Conservation (phyloP, 2,113 vertebrate species). For the Numida meleagris region DNA sequence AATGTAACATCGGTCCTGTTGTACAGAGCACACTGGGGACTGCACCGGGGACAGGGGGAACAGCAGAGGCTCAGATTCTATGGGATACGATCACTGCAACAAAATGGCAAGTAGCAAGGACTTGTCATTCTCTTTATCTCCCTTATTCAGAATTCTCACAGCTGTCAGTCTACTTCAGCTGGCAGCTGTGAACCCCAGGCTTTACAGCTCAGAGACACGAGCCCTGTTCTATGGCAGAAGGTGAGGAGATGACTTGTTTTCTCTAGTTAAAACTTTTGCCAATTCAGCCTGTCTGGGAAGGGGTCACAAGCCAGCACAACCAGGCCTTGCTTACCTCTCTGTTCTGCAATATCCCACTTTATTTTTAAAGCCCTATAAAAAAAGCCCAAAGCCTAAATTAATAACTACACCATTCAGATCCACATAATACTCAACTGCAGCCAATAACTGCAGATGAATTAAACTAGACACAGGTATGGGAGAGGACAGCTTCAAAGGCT, state of each 20-base stretch:
- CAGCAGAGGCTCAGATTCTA: neutral
- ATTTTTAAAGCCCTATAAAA: neutral
- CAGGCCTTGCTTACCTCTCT: neutral
- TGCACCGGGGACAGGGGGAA: neutral
- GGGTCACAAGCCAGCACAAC: neutral
- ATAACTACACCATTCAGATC: neutral
- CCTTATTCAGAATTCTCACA: neutral
- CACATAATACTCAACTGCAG: neutral
- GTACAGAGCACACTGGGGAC: neutral
- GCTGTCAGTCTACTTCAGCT: neutral
- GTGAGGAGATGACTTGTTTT: neutral
- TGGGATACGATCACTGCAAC: neutral
- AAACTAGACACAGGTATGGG: neutral
- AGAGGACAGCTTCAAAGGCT: constrained; percentile 36
- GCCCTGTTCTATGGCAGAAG: neutral
- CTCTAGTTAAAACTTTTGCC: neutral
- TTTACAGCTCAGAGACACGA: neutral
- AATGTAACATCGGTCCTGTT: neutral
- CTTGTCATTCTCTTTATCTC: neutral
- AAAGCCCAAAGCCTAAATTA: neutral
- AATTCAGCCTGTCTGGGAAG: neutral
- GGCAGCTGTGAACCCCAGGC: neutral
- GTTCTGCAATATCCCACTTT: neutral
- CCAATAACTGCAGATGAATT: neutral
- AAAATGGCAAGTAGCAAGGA: neutral